Evolutionary conservation across 2,888 invertebrate genomes (phyloP).

Genomic region (Salpingus planirostris): DNA sequence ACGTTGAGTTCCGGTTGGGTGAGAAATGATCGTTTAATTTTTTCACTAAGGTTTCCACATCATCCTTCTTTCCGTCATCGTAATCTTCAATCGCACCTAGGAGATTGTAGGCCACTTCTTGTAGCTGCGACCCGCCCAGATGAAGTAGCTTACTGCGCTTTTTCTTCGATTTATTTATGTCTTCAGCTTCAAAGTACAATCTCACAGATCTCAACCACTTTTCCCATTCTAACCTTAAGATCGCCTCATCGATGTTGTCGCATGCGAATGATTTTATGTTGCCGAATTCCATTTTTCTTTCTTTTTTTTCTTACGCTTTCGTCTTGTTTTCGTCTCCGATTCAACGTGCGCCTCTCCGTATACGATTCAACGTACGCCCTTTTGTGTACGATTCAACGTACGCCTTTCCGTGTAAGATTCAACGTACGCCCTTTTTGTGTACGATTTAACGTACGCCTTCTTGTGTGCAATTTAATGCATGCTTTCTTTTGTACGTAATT

Average conservation of each 20-base stretch:
- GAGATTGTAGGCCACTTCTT: conserved; percentile 22
- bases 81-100: conserved; percentile 20
- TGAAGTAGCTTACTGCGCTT: conserved; percentile 24
- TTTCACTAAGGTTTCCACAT: conserved; percentile 20
- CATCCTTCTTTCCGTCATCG: conserved; percentile 6
- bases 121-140: conserved; percentile 22
- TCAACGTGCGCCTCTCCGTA: too few species aligned
- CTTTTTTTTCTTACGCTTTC: too few species aligned
- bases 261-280: too few species aligned
- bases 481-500: too few species aligned
- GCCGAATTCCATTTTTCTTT: too few species aligned
- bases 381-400: too few species aligned
- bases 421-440: too few species aligned
- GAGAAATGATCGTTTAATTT: conserved; percentile 25
- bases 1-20: conserved; percentile 25
- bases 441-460: too few species aligned
- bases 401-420: too few species aligned
- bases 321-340: too few species aligned
- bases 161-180: conserved; percentile 16
- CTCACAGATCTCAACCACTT: conserved; percentile 23
- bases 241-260: conserved; percentile 18
- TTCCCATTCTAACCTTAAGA: conserved; percentile 19
- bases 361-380: too few species aligned
- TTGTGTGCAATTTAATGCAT: too few species aligned
- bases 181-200: conserved; percentile 23